Conservation (phyloP, 30 jellyfish, hydroid and myxozoan genomes). For the Chrysaora quinquecirrha region DNA sequence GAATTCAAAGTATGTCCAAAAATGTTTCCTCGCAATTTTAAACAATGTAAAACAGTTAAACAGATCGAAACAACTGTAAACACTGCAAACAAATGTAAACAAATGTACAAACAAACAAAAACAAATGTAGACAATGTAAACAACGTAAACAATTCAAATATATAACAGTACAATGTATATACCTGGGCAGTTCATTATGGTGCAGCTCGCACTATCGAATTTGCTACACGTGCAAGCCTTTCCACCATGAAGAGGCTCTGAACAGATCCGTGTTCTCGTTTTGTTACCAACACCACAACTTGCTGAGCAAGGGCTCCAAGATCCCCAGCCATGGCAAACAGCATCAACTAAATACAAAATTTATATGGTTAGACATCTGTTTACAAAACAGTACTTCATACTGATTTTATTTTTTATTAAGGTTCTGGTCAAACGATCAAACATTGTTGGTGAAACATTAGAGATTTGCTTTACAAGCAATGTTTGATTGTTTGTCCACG, state of each 20-base stretch:
- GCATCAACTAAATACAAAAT: constrained; percentile 68
- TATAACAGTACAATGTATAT: background rate
- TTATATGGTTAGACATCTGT: too few species aligned
- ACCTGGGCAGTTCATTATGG: constrained; percentile 77
- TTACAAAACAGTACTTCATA: too few species aligned
- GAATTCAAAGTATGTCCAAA: background rate
- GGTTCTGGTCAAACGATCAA: too few species aligned
- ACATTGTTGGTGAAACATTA: too few species aligned
- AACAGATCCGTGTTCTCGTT: constrained; percentile 68
- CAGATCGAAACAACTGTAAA: background rate
- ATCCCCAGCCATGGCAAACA: constrained; percentile 71
- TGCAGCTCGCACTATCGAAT: constrained; percentile 72
- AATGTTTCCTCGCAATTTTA: background rate
- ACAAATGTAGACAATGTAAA: background rate
- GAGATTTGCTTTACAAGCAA: too few species aligned
- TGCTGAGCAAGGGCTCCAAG: constrained; percentile 81
- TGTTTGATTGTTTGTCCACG: too few species aligned
- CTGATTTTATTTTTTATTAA: too few species aligned
- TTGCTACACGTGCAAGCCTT: constrained; percentile 71
- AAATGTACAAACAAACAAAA: background rate
- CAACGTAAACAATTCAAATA: background rate
- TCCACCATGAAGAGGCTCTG: constrained; percentile 79
- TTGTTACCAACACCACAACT: constrained; percentile 81
- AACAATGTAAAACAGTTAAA: background rate
- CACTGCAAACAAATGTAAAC: background rate